Evolutionary conservation across 2,797 vertebrate genomes (phyloP).

Genomic region (Vipera latastei): DNA sequence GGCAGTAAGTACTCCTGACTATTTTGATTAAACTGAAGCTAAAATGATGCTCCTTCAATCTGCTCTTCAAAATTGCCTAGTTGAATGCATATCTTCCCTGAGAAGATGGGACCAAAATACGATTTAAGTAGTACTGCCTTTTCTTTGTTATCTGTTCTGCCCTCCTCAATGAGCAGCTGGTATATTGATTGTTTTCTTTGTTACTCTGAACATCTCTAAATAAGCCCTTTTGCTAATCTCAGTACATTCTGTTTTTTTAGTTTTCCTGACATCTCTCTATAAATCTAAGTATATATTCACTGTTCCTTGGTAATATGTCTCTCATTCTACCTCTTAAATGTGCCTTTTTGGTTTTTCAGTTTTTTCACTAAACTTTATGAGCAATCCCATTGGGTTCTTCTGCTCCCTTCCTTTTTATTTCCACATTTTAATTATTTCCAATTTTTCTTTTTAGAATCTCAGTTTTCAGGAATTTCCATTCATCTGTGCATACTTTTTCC

Average conservation of each 20-base stretch:
- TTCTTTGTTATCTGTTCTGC: constrained; percentile 10
- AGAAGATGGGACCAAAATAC: neutral
- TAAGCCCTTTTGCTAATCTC: neutral
- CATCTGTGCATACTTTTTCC: neutral
- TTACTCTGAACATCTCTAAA: neutral
- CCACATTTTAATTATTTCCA: neutral
- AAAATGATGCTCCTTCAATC: neutral
- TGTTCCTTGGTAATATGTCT: neutral
- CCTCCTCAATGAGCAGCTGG: neutral
- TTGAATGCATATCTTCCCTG: neutral
- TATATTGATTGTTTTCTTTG: constrained; percentile 1
- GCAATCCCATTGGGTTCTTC: neutral
- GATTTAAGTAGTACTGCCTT: neutral
- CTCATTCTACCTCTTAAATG: neutral
- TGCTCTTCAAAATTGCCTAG: neutral
- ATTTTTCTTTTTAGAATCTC: neutral
- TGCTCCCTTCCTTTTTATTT: neutral
- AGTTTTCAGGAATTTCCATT: neutral
- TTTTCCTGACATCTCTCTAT: neutral
- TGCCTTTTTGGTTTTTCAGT: neutral
- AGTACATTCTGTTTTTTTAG: neutral
- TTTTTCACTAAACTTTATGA: neutral
- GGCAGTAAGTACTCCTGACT: neutral
- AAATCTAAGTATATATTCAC: neutral
- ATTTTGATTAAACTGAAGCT: neutral